These are phyloP conservation scores for Nesoenas mayeri DNA, from an alignment of 2,113 vertebrate species.

Conservation along the genomic window DNA sequence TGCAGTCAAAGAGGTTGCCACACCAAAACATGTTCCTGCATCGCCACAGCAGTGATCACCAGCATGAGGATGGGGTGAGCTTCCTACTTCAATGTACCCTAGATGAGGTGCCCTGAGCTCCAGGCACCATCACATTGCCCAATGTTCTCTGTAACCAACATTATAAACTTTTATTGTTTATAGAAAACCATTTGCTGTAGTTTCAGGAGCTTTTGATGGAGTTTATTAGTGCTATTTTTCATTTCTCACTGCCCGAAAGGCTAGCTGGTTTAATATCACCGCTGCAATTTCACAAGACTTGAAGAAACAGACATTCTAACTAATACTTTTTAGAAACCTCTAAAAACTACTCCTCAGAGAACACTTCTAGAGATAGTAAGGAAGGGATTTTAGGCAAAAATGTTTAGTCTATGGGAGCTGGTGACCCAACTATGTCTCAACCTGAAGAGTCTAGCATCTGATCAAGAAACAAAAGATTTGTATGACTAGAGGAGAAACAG, in stretches of 20 bases:
- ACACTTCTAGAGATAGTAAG: constrained; percentile 1
- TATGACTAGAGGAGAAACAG: neutral
- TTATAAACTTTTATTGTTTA: constrained; percentile 40
- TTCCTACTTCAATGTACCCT: neutral
- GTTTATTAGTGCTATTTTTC: constrained; percentile 40
- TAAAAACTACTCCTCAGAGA: neutral
- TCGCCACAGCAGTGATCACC: neutral
- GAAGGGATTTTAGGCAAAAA: neutral
- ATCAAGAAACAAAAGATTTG: neutral
- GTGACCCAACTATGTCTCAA: neutral
- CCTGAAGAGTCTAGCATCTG: neutral
- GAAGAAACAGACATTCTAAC: neutral
- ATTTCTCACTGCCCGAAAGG: constrained; percentile 9
- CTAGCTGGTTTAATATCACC: neutral
- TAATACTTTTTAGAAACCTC: neutral
- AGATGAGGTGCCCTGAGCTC: neutral
- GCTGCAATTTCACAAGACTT: neutral
- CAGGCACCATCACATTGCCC: neutral
- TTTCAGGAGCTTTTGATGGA: constrained; percentile 29
- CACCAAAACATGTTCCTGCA: neutral
- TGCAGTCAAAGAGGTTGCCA: neutral
- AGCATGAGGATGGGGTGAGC: neutral
- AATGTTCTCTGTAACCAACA: neutral
- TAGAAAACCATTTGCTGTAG: neutral
- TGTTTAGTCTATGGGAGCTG: neutral